Base-by-base conservation (phyloP, 23 tunicate species). In the Ciona savignyi region DNA sequence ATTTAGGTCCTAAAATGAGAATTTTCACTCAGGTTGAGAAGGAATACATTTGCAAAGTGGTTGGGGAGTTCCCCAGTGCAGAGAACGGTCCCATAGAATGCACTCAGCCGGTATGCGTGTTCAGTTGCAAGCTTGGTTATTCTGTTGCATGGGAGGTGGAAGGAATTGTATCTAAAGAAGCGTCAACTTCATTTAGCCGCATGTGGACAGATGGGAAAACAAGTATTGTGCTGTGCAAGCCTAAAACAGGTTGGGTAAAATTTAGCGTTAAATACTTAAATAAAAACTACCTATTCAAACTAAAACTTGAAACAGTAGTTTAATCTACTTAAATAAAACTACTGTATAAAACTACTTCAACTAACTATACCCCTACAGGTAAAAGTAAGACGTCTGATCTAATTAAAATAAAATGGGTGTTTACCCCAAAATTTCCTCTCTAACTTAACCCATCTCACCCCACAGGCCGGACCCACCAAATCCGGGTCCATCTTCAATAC, bases 391-490 rank as follows among this genome's bases (percentile, higher is more conserved):
- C 19, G 15, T 26, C 19, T 65, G 19, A 65, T 26, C 11, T 26
- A 23, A 15, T 23, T 65, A 9, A 15, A 23, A 23, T 23, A 23
- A 15, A 23, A 15, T 65, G 19, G 21, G 15, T 72, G 19, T 72
- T 35, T 49, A 49, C 15, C 20, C 6, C 15, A 63, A 23, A 75
- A 23, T 75, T 63, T 3, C 24, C 64, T 73, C 70, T 34, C 67
- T 67, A 0, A n/a, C n/a, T n/a, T n/a, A n/a, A n/a, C n/a, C n/a
- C n/a, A n/a, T n/a, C n/a, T n/a, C n/a, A n/a, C n/a, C n/a, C 0
- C 0, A 0, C 73, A 91, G 97, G 99, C 34, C 87, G 99, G 32
- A 95, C 99, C 2, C 99, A 95, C 30, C 99, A 95, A 66, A 95
- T 95, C 49, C 87, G 99, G 11, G 99, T 82, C 20, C 99, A 95